Evolutionary conservation across 2,113 vertebrate species (phyloP).

Genomic region (Dendrocopos noguchii): DNA sequence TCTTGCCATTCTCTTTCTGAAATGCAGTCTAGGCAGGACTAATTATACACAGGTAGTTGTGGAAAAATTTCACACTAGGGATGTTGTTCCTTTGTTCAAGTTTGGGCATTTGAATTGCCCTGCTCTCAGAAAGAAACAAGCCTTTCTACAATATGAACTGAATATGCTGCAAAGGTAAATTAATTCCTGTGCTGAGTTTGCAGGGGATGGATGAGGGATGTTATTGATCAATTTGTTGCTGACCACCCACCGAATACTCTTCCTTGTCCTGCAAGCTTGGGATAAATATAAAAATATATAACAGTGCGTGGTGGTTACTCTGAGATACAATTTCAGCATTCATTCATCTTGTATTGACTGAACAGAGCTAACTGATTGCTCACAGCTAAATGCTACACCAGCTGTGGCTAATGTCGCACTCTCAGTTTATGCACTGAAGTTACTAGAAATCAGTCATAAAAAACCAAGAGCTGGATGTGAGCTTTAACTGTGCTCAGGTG

Average conservation of each 20-base stretch:
- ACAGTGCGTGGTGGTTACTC: background rate
- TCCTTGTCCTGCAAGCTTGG: background rate
- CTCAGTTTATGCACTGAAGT: background rate
- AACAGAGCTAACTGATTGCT: background rate
- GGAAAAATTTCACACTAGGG: background rate
- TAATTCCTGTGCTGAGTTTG: background rate
- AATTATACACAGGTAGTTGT: background rate
- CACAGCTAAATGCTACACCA: background rate
- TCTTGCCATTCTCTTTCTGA: background rate
- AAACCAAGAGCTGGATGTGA: background rate
- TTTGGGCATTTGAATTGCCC: background rate
- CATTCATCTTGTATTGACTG: background rate
- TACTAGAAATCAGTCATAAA: background rate
- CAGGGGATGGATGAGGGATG: background rate
- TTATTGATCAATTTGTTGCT: constrained; percentile 17
- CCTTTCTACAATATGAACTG: background rate
- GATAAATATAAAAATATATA: background rate
- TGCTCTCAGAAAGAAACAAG: background rate
- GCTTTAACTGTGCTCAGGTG: background rate
- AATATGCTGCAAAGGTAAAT: background rate
- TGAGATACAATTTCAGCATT: constrained; percentile 4
- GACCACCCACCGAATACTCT: background rate
- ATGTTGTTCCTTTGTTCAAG: background rate
- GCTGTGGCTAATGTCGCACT: background rate
- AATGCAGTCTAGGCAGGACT: background rate